phyloP scores from a whole-genome alignment of 2,888 invertebrate species.

The Erpobdella octoculata region DNA sequence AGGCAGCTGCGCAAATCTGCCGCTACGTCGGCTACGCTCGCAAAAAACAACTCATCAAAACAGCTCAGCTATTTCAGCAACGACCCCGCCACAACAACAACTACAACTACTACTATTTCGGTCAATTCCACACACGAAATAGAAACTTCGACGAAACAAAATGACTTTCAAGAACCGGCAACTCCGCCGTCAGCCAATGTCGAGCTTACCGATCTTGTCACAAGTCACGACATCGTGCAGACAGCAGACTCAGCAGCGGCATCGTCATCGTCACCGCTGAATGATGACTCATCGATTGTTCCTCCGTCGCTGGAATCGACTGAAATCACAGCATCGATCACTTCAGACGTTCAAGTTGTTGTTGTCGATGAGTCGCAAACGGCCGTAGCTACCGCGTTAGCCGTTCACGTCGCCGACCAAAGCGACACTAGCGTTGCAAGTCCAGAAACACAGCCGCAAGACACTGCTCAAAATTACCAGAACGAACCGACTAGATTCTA shows the following conservation, averaged over 20 bases:
- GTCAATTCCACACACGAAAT: no score
- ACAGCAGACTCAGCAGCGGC: background rate
- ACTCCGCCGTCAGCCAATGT: no score
- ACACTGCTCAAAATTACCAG: background rate
- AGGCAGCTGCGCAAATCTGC: constrained; percentile 9
- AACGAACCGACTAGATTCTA: background rate
- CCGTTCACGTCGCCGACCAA: background rate
- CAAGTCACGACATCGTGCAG: no score
- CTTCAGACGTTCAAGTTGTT: background rate
- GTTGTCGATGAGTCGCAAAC: background rate
- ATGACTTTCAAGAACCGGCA: no score
- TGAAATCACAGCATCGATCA: background rate
- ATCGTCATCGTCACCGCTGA: background rate
- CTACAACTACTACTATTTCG: background rate
- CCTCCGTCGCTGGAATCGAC: background rate
- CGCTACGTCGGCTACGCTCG: background rate
- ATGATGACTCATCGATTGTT: background rate
- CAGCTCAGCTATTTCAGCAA: background rate
- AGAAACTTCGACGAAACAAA: no score
- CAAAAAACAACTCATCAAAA: background rate
- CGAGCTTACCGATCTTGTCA: no score
- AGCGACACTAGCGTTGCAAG: background rate
- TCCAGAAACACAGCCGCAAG: background rate
- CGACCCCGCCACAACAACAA: background rate
- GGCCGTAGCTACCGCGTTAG: background rate